Evolutionary conservation across 1,140 invertebrate species (phyloP), one percentile per base, ranked within the genome.

Genomic region (Phocides pigmalion): DNA sequence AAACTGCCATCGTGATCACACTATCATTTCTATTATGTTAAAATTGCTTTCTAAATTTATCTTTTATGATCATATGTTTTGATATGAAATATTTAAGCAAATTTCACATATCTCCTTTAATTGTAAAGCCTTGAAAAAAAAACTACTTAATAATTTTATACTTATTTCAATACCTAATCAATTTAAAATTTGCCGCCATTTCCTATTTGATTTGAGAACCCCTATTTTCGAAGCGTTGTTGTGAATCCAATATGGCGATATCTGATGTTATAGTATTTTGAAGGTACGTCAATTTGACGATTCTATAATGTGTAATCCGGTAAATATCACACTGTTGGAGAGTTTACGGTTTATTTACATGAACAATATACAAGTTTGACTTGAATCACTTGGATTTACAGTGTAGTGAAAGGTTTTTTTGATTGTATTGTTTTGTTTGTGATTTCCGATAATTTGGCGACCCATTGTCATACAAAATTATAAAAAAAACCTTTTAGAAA

Each of bases 221-320:
- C 90, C 88, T 64, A 73, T 76, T 76, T 79, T 85, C 82, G 74
- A 90, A 91, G 90, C 90, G 90, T 92, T 92, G 90, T 92, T 91
- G 87, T 91, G 88, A 92, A 92, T 92, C 87, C 87, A 92, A 91
- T 90, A 92, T 92, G 90, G 90, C 90, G 90, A 87, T 86, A 89
- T 88, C 89, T 91, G 89, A 92, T 92, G 90, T 92, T 92, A 84
- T 87, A 89, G 82, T 90, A 84, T 89, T 90, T 87, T 92, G 86
- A 92, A 91, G 89, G 90, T 89, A 92, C 90, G 90, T 92, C 90
- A 92, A 84, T 89, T 89, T 89, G 87, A 92, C 89, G 88, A 91
- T 89, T 90, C 79, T 88, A 79, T 85, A 78, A 82, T 87, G 85
- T 74, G 80, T 84, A 82, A 75, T 81, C 79, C 82, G 82, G 85